These are phyloP conservation scores for Isaurus tuberculatus DNA, from an alignment of 92 coral and sea anemone species.

Conservation along the genomic window DNA sequence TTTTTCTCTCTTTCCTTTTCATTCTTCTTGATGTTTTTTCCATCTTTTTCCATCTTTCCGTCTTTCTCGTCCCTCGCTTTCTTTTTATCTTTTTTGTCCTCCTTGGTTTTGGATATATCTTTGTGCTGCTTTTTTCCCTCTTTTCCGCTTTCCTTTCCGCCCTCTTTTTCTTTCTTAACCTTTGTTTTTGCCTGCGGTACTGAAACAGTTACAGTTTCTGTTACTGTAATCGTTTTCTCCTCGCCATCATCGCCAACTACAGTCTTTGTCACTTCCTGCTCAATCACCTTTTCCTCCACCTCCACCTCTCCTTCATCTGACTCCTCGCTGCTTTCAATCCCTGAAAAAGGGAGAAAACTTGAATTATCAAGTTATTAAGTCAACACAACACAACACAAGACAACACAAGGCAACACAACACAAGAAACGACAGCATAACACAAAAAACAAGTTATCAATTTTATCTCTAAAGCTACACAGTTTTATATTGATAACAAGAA, in stretches of 20 bases:
- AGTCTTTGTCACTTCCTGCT: constrained; percentile 79
- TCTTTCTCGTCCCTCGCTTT: constrained; percentile 40
- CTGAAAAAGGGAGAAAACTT: constrained; percentile 1
- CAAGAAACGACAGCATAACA: no score
- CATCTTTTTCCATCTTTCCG: constrained; percentile 65
- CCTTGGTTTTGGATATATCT: constrained; percentile 69
- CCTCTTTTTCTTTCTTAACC: constrained; percentile 67
- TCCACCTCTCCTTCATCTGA: constrained; percentile 49
- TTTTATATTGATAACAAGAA: no score
- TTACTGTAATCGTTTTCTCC: constrained; percentile 80
- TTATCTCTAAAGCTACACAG: no score
- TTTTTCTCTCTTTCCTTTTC: constrained; percentile 61
- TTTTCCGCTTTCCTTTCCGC: constrained; percentile 48
- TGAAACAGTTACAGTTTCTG: constrained; percentile 65
- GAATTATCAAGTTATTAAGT: no score
- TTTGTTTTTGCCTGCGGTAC: constrained; percentile 61
- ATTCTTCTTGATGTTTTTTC: constrained; percentile 62
- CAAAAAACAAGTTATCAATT: no score
- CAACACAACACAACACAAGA: no score
- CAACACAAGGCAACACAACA: no score
- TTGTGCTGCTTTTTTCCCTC: constrained; percentile 48
- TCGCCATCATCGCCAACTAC: constrained; percentile 82
- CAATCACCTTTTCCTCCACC: constrained; percentile 77
- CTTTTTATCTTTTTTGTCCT: constrained; percentile 56
- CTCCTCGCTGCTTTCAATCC: background rate